These are phyloP conservation scores for Drosophila grimshawi DNA, from an alignment of 1,140 invertebrate genomes.

Conservation along the genomic window DNA sequence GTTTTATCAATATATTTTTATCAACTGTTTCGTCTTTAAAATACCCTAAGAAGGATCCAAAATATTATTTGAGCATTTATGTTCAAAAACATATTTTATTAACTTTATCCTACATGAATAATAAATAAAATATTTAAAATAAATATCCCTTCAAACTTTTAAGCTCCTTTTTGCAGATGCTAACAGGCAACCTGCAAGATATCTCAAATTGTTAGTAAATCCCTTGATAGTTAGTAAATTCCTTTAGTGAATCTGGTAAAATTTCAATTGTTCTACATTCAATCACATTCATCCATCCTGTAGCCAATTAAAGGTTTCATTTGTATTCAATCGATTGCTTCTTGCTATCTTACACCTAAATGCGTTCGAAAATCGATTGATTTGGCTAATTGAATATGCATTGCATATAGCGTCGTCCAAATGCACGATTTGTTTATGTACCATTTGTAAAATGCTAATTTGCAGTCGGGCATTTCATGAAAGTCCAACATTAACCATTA, in stretches of 20 bases:
- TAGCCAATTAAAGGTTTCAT: constrained; percentile 52
- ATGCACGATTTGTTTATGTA: constrained; percentile 69
- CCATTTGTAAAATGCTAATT: constrained; percentile 71
- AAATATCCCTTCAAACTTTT: too few relatives aligned
- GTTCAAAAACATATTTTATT: too few relatives aligned
- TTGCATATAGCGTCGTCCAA: constrained; percentile 55
- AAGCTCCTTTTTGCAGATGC: too few relatives aligned
- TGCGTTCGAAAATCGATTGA: constrained; percentile 19
- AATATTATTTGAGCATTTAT: too few relatives aligned
- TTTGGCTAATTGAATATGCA: constrained; percentile 71
- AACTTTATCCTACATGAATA: too few relatives aligned
- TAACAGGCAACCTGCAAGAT: too few relatives aligned
- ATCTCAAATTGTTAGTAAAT: not conserved
- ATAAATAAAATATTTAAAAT: too few relatives aligned
- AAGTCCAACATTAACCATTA: constrained; percentile 34
- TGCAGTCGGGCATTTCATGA: constrained; percentile 38
- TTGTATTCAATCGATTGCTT: constrained; percentile 56
- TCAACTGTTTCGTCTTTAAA: too few relatives aligned
- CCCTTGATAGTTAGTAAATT: not conserved
- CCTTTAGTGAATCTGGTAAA: not conserved
- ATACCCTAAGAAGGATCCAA: too few relatives aligned
- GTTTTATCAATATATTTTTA: too few relatives aligned
- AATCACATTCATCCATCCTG: constrained; percentile 8
- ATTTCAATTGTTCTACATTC: constrained; percentile 15
- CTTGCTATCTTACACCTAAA: constrained; percentile 60